These are phyloP conservation scores for Callyntrura guangdongensis DNA, from an alignment of 2,888 invertebrate species.

Conservation along the genomic window DNA sequence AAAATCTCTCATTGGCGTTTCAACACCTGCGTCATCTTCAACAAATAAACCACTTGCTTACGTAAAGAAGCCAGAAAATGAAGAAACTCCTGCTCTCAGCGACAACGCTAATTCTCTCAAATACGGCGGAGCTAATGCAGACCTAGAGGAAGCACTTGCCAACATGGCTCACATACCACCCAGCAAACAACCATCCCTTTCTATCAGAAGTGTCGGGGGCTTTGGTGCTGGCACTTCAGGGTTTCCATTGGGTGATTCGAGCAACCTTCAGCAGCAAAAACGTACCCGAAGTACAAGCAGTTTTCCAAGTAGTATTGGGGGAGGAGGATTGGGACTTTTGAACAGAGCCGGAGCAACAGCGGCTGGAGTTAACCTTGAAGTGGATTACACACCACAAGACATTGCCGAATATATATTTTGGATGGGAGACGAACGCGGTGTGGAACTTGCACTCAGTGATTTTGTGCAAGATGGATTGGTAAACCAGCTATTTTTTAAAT, in stretches of 20 bases:
- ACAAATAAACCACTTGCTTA: conserved; percentile 56
- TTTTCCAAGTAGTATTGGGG: conserved; percentile 17
- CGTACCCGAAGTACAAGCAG: conserved; percentile 30
- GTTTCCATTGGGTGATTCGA: conserved; percentile 32
- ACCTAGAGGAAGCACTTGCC: conserved; percentile 70
- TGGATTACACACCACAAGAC: conserved; percentile 91
- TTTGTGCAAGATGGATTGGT: conserved; percentile 92
- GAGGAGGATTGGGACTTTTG: conserved; percentile 51
- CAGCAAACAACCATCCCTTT: conserved; percentile 54
- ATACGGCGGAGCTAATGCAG: conserved; percentile 64
- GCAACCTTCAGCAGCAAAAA: conserved; percentile 22
- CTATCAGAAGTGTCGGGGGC: conserved; percentile 33
- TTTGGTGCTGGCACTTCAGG: background rate
- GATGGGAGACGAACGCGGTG: conserved; percentile 93
- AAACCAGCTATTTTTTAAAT: conserved; percentile 85
- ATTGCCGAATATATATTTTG: conserved; percentile 94
- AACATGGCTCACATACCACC: conserved; percentile 72
- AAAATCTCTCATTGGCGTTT: background rate
- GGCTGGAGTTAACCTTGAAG: conserved; percentile 85
- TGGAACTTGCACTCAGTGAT: conserved; percentile 91
- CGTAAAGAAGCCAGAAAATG: conserved; percentile 78
- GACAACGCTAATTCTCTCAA: conserved; percentile 81
- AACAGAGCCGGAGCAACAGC: conserved; percentile 29
- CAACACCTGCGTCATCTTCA: conserved; percentile 5
- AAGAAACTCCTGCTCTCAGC: conserved; percentile 81